phyloP scores from a whole-genome alignment of 2,888 invertebrate genomes.

The Synanthedon myopaeformis region DNA sequence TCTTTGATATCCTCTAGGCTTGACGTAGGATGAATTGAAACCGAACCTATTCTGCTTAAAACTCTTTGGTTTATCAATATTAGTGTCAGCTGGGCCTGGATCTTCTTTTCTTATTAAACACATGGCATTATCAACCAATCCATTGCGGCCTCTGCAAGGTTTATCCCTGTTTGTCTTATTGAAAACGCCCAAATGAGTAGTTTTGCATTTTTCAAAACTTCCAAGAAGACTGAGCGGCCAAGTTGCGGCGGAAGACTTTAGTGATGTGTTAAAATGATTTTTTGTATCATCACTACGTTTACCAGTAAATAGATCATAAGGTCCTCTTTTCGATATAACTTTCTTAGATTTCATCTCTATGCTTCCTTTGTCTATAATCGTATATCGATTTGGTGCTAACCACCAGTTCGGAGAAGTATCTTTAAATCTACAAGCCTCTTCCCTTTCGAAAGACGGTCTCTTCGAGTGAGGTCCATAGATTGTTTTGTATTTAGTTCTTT shows the following conservation, averaged over 20 bases:
- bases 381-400: constrained; percentile 49
- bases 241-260: constrained; percentile 30
- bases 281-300: constrained; percentile 57
- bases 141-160: constrained; percentile 50
- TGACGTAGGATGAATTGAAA: constrained; percentile 52
- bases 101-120: constrained; percentile 53
- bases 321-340: constrained; percentile 43
- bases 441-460: constrained; percentile 39
- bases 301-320: constrained; percentile 62
- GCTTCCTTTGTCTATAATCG: constrained; percentile 35
- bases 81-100: constrained; percentile 66
- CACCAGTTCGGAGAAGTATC: constrained; percentile 35
- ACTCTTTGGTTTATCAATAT: constrained; percentile 20
- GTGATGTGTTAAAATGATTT: constrained; percentile 55
- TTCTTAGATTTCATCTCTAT: constrained; percentile 47
- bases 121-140: constrained; percentile 59
- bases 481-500: constrained; percentile 30
- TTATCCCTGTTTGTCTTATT: constrained; percentile 41
- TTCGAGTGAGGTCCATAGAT: constrained; percentile 44
- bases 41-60: constrained; percentile 30
- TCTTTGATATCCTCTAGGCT: constrained; percentile 39
- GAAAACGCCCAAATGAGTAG: constrained; percentile 39
- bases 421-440: constrained; percentile 47
- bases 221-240: constrained; percentile 48
- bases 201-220: constrained; percentile 37